Evolutionary conservation across 2,113 vertebrate species (phyloP).

Genomic region (rabbit (Oryctolagus cuniculus)): DNA sequence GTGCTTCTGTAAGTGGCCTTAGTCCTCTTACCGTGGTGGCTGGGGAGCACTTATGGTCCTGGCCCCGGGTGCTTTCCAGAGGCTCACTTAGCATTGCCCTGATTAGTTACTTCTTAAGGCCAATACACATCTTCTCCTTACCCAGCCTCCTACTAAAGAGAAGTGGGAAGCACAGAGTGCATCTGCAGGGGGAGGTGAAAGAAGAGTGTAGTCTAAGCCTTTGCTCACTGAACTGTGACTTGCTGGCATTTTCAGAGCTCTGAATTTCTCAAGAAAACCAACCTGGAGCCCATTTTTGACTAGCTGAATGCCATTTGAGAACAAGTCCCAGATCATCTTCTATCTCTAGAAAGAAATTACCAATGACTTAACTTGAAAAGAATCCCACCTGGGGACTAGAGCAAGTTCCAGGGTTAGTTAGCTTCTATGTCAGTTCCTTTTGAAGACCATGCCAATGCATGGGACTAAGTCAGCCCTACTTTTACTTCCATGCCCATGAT

Average conservation of each 20-base stretch:
- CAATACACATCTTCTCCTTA: not conserved
- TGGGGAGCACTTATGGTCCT: not conserved
- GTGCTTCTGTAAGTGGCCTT: not conserved
- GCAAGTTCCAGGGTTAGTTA: not conserved
- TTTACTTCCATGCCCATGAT: not conserved
- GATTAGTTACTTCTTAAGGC: not conserved
- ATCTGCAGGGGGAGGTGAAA: not conserved
- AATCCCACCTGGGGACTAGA: not conserved
- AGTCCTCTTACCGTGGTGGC: not conserved
- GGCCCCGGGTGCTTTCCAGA: not conserved
- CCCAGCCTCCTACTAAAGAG: not conserved
- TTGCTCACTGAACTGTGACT: not conserved
- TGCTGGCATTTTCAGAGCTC: not conserved
- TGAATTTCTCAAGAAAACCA: slow-evolving; percentile 34
- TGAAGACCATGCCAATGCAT: too few relatives aligned
- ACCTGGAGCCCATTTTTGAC: not conserved
- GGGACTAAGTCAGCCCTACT: not conserved
- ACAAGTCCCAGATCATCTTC: not conserved
- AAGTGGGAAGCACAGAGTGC: not conserved
- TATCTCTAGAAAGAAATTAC: not conserved
- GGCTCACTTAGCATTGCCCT: not conserved
- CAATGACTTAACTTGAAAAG: not conserved
- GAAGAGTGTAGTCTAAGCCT: not conserved
- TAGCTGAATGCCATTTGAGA: not conserved
- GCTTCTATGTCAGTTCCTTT: not conserved